phyloP scores from a whole-genome alignment of 2,888 invertebrate genomes.

The Alcis repandata region DNA sequence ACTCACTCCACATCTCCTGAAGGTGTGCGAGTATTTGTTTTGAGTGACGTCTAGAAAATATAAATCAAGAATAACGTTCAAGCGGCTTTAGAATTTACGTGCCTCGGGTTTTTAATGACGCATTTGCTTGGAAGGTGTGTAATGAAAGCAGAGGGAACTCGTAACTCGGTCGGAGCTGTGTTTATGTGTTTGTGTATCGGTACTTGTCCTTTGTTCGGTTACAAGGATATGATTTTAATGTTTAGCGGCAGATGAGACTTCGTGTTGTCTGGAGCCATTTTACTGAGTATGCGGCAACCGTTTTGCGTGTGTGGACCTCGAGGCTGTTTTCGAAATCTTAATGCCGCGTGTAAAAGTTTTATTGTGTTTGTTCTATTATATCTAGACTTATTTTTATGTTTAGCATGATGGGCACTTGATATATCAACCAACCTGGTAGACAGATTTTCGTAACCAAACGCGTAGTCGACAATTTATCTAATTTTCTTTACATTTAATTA shows the following conservation, averaged over 20 bases:
- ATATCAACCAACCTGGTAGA: no score
- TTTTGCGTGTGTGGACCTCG: slow-evolving; percentile 2
- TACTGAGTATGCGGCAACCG: slow-evolving; percentile 1
- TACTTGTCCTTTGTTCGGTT: slow-evolving; percentile 34
- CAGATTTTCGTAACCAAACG: background rate
- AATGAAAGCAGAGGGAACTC: slow-evolving; percentile 47
- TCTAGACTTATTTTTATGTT: background rate
- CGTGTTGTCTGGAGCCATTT: slow-evolving; percentile 28
- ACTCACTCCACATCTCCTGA: slow-evolving; percentile 51
- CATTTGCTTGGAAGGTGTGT: slow-evolving; percentile 48
- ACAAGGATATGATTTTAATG: slow-evolving; percentile 36
- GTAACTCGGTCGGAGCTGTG: slow-evolving; percentile 38
- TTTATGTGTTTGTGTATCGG: slow-evolving; percentile 43
- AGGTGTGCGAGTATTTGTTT: slow-evolving; percentile 60
- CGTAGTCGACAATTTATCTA: background rate
- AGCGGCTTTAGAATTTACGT: slow-evolving; percentile 43
- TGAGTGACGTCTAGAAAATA: slow-evolving; percentile 65
- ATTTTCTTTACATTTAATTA: no score
- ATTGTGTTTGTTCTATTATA: background rate
- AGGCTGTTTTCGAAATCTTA: slow-evolving; percentile 5
- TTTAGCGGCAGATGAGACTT: slow-evolving; percentile 34
- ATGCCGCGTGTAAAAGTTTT: background rate
- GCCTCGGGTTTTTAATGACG: slow-evolving; percentile 48
- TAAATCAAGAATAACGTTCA: slow-evolving; percentile 63
- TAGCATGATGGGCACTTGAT: no score